Percentiles rank a stretch among this genome's conserved stretches.
Conservation (phyloP, 2,888 invertebrate genomes). For the Tholera decimalis region DNA sequence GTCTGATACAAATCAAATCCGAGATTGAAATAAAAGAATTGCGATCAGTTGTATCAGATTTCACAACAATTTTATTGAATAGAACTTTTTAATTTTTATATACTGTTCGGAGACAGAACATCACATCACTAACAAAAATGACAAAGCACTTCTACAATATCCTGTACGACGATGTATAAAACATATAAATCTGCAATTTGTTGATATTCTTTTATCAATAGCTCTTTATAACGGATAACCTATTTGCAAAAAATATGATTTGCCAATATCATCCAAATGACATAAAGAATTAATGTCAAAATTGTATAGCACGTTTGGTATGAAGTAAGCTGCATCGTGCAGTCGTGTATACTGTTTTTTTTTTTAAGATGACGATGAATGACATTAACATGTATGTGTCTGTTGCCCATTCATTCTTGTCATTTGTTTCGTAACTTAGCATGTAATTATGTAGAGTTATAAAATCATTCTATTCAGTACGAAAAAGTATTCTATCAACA, state of each 20-base stretch:
- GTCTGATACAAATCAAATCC: too few species aligned
- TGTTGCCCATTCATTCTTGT: constrained; percentile 30
- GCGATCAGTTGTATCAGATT: too few species aligned
- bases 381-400: constrained; percentile 11
- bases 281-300: neutral
- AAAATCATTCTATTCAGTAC: neutral
- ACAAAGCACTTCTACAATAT: too few species aligned
- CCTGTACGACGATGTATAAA: constrained; percentile 28
- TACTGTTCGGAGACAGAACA: too few species aligned
- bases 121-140: too few species aligned
- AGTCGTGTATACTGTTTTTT: neutral
- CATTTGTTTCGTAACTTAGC: constrained; percentile 8
- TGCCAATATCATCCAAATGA: neutral
- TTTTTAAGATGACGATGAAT: constrained; percentile 22
- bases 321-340: constrained; percentile 3
- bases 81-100: too few species aligned
- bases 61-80: too few species aligned
- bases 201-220: constrained; percentile 20
- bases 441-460: neutral
- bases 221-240: constrained; percentile 4
- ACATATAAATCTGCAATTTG: constrained; percentile 15
- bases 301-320: neutral
- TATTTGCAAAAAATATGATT: neutral
- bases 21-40: too few species aligned
- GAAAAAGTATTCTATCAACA: neutral